Conservation (phyloP, 2,113 vertebrate species). For the Parotia lawesii region DNA sequence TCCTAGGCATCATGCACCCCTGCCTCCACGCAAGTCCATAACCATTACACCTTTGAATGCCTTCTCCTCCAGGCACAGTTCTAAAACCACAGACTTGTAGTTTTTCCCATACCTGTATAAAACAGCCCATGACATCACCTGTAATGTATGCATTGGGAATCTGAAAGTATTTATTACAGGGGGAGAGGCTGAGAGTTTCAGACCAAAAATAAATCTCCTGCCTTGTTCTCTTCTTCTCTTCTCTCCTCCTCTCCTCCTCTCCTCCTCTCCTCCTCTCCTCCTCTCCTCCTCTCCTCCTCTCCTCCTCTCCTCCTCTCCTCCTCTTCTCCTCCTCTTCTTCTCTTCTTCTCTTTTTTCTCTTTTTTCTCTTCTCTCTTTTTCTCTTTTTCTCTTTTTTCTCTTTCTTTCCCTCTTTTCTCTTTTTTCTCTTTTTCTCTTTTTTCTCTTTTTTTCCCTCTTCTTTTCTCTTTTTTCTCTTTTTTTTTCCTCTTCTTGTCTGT, state of each 20-base stretch:
- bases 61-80: not conserved
- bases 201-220: not conserved
- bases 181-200: not conserved
- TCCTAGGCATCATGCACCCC: not conserved
- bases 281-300: accelerated
- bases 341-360: not conserved
- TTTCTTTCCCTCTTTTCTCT: not conserved
- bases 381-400: no score
- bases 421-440: no score
- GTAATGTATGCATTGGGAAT: accelerated
- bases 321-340: not conserved
- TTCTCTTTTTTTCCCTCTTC: no score
- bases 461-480: no score
- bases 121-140: no score
- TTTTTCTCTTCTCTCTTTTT: not conserved
- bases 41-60: accelerated
- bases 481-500: accelerated
- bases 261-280: not conserved
- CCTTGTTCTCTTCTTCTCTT: no score
- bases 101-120: not conserved
- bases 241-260: not conserved
- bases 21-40: accelerated
- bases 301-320: no score
- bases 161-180: not conserved
- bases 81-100: not conserved